Percentiles rank a stretch among this genome's conserved stretches.
Conservation (phyloP, 2,888 invertebrate genomes). For the Sarcophaga subvicina region DNA sequence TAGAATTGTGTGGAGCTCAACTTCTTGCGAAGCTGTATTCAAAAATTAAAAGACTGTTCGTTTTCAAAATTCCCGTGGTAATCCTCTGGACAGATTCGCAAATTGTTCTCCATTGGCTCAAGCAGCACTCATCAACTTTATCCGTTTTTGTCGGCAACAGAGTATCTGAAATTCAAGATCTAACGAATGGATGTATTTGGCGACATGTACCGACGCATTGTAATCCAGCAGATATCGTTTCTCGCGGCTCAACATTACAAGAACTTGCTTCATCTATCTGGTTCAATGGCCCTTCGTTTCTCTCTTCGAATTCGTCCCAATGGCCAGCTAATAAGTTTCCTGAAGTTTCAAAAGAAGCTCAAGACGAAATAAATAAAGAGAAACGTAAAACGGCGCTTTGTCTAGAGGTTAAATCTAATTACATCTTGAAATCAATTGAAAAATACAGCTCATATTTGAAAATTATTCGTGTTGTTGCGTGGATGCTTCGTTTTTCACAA, state of each 20-base stretch:
- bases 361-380: slow-evolving; percentile 50
- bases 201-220: slow-evolving; percentile 59
- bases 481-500: slow-evolving; percentile 31
- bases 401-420: not conserved
- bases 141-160: slow-evolving; percentile 68
- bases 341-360: slow-evolving; percentile 1
- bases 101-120: slow-evolving; percentile 67
- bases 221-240: slow-evolving; percentile 54
- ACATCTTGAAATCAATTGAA: not conserved
- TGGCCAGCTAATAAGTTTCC: not conserved
- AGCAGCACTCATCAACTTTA: slow-evolving; percentile 58
- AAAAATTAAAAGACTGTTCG: slow-evolving; percentile 23
- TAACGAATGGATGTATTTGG: slow-evolving; percentile 46
- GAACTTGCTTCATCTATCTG: slow-evolving; percentile 51
- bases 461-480: slow-evolving; percentile 52
- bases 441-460: slow-evolving; percentile 4
- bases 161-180: slow-evolving; percentile 60
- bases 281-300: slow-evolving; percentile 34
- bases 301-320: not conserved
- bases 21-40: slow-evolving; percentile 38
- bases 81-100: slow-evolving; percentile 65
- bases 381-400: slow-evolving; percentile 33
- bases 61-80: not conserved
- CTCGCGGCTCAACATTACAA: not conserved
- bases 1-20: slow-evolving; percentile 56